Evolutionary conservation across 2,113 vertebrate genomes (phyloP).

Genomic region (Nesoenas mayeri): DNA sequence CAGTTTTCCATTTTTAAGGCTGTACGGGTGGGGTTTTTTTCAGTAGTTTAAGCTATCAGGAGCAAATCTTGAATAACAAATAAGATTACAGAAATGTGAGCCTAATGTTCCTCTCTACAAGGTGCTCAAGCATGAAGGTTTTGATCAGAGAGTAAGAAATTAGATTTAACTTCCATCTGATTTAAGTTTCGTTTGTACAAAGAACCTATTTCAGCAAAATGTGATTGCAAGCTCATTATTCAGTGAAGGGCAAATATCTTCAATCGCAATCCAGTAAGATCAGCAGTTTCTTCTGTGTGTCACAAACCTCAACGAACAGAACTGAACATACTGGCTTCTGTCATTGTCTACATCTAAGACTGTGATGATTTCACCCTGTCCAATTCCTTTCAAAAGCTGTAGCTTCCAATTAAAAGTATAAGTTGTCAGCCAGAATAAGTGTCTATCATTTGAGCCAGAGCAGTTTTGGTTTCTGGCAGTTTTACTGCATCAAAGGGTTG

Average conservation of each 20-base stretch:
- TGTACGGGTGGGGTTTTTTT: neutral
- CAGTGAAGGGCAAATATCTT: slow-evolving; percentile 70
- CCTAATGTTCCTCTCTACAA: slow-evolving; percentile 44
- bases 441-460: slow-evolving; percentile 70
- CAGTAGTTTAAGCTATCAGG: slow-evolving; percentile 29
- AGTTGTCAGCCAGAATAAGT: slow-evolving; percentile 73
- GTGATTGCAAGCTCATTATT: slow-evolving; percentile 65
- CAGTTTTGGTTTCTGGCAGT: slow-evolving; percentile 65
- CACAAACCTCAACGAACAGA: slow-evolving; percentile 53
- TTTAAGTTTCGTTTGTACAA: slow-evolving; percentile 61
- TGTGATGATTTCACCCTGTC: slow-evolving; percentile 73
- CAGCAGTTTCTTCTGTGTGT: slow-evolving; percentile 61
- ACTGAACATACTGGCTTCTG: slow-evolving; percentile 72
- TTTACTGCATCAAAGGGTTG: slow-evolving; percentile 39
- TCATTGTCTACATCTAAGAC: slow-evolving; percentile 74
- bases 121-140: slow-evolving; percentile 43
- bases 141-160: slow-evolving; percentile 55
- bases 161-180: slow-evolving; percentile 71
- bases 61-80: slow-evolving; percentile 63
- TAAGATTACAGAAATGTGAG: slow-evolving; percentile 47
- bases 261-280: slow-evolving; percentile 43
- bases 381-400: slow-evolving; percentile 71
- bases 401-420: slow-evolving; percentile 75
- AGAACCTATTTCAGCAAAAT: slow-evolving; percentile 61
- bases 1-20: slow-evolving; percentile 41